Base-by-base conservation (phyloP, 2,888 invertebrate genomes). In the Euplagia quadripunctaria region DNA sequence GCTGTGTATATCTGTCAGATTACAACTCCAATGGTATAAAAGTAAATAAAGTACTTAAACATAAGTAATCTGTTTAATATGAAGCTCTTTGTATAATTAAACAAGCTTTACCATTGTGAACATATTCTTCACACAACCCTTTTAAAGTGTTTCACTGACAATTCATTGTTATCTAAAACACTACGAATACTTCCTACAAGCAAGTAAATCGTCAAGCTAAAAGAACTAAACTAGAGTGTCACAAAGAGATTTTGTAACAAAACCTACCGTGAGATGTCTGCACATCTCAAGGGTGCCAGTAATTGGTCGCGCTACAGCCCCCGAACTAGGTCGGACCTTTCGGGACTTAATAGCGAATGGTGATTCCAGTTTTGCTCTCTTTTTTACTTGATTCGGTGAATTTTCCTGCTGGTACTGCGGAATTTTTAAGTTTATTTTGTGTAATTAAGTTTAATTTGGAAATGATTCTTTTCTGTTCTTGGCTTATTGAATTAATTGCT, bases 311-410 rank as follows among this genome's bases (percentile, higher is more conserved):
- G 52, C 20, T 52, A 46, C 67, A 42, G 72, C 11, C 72, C 67
- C 41, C 20, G 42, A 83, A 81, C 80, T 85, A 72, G 82, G 84
- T 82, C 87, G 79, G 74, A 75, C 74, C 79, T 68, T 67, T 31
- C 58, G 77, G 80, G 79, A 77, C 71, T 79, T 80, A 76, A 75
- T 74, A 67, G 64, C 76, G 71, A 79, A 74, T 71, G n/a, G 43
- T 63, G 42, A 67, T 55, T 77, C 43, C n/a, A 46, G 55, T 67
- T 67, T 20, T 9, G 11, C 9, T 58, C 46, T 46, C 43, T 64
- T 55, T 63, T 55, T 68, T 31, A 64, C 12, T 69, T 16, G 6
- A 42, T 46, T 46, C 12, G 14, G 31, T 7, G 14, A 64, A 52
- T 64, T 51, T 55, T 72, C 11, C 43, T 42, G 58, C 51, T 69